Percentiles rank a stretch among this genome's conserved stretches.
phyloP scores from a whole-genome alignment of 1,140 invertebrate genomes.

The Oryctes rhinoceros region DNA sequence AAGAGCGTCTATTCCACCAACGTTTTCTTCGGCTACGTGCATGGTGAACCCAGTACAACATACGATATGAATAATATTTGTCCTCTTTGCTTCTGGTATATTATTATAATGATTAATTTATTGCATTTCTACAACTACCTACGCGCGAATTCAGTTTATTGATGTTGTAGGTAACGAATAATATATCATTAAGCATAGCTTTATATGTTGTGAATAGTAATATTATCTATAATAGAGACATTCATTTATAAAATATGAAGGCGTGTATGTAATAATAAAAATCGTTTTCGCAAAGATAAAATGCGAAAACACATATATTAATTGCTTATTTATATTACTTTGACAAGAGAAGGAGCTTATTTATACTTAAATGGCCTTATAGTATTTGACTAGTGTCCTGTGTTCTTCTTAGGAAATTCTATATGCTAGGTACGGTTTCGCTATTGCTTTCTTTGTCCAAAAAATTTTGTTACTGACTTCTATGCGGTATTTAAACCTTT shows the following conservation, averaged over 20 bases:
- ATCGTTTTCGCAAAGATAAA: conserved; percentile 11
- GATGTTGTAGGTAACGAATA: background rate
- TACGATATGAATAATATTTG: background rate
- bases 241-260: conserved; percentile 3
- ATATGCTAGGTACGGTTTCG: no score
- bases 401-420: no score
- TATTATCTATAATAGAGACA: background rate
- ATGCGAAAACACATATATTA: background rate
- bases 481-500: no score
- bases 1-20: conserved; percentile 33
- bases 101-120: background rate
- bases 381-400: no score
- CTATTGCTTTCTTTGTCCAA: no score
- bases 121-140: conserved; percentile 6
- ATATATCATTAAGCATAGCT: background rate
- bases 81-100: background rate
- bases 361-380: no score
- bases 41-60: background rate
- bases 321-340: background rate
- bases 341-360: no score
- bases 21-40: background rate
- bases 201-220: background rate
- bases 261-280: background rate
- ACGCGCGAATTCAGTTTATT: background rate
- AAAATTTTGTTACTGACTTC: no score